phyloP scores from a whole-genome alignment of 2,888 invertebrate genomes.

The Cryptophagus acutangulus region DNA sequence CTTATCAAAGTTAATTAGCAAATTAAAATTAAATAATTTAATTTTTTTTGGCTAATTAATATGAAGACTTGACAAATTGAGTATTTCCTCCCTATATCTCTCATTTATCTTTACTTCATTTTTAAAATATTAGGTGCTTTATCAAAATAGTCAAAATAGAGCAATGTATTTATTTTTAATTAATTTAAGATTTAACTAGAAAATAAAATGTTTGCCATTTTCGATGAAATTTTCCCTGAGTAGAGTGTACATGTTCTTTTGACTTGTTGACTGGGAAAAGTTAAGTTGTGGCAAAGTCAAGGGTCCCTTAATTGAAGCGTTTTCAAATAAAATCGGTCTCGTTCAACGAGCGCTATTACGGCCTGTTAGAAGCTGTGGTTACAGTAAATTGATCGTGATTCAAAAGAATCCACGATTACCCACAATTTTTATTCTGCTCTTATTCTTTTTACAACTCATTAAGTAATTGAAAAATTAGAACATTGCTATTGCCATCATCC shows the following conservation, averaged over 20 bases:
- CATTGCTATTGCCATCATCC: conserved; percentile 2
- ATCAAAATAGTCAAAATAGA: too few species aligned
- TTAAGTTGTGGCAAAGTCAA: conserved; percentile 47
- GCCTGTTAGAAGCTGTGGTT: conserved; percentile 49
- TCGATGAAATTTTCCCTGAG: too few species aligned
- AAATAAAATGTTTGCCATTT: too few species aligned
- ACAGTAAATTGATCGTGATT: conserved; percentile 46
- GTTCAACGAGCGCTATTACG: conserved; percentile 45
- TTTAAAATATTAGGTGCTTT: too few species aligned
- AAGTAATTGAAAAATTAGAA: conserved; percentile 7
- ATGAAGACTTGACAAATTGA: too few species aligned
- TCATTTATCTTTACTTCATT: too few species aligned
- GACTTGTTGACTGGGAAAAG: conserved; percentile 28
- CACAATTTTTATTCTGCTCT: conserved; percentile 13
- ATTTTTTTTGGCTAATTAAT: too few species aligned
- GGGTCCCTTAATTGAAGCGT: conserved; percentile 49
- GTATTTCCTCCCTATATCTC: too few species aligned
- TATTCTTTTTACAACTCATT: conserved; percentile 6
- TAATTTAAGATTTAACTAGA: too few species aligned
- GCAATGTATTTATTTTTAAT: too few species aligned
- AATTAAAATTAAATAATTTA: too few species aligned
- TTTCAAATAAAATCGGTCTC: conserved; percentile 50
- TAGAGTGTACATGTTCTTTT: conserved; percentile 17
- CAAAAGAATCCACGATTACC: conserved; percentile 38
- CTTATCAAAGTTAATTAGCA: too few species aligned